Evolutionary conservation across 2,797 vertebrate species (phyloP).

Genomic region (Enteromius viviparus): DNA sequence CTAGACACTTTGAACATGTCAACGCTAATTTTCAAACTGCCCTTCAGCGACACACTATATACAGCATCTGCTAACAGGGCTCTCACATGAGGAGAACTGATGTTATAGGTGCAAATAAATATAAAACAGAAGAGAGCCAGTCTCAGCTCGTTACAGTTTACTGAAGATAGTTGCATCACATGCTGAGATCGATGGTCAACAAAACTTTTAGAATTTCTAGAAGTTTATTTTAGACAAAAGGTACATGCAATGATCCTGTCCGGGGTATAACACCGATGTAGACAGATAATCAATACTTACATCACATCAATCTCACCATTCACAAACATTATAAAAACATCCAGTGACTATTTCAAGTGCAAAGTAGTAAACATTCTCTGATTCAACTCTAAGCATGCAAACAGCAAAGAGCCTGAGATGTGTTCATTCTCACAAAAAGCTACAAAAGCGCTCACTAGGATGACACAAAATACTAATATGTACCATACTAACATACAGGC

Average conservation of each 20-base stretch:
- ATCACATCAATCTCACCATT: background rate
- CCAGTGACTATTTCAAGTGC: background rate
- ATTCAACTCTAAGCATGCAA: background rate
- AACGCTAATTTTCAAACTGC: slow-evolving; percentile 44
- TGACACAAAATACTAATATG: background rate
- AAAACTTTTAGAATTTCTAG: slow-evolving; percentile 5
- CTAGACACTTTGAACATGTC: slow-evolving; percentile 47
- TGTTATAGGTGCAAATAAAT: slow-evolving; percentile 43
- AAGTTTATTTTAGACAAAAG: slow-evolving; percentile 2
- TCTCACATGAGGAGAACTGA: slow-evolving; percentile 39
- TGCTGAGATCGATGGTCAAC: background rate
- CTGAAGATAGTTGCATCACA: background rate
- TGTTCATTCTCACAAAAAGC: background rate
- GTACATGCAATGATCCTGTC: background rate
- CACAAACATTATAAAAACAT: background rate
- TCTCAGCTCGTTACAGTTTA: background rate
- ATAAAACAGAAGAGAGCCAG: slow-evolving; percentile 13
- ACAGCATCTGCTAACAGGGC: slow-evolving; percentile 28
- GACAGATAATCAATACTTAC: background rate
- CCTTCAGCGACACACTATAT: slow-evolving; percentile 42
- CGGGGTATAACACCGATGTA: background rate
- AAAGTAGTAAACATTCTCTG: background rate
- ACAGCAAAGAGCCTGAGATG: background rate
- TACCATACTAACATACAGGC: background rate
- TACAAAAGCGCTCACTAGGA: background rate